Evolutionary conservation across 2,888 invertebrate genomes (phyloP).

Genomic region (Amphimallon solstitiale): DNA sequence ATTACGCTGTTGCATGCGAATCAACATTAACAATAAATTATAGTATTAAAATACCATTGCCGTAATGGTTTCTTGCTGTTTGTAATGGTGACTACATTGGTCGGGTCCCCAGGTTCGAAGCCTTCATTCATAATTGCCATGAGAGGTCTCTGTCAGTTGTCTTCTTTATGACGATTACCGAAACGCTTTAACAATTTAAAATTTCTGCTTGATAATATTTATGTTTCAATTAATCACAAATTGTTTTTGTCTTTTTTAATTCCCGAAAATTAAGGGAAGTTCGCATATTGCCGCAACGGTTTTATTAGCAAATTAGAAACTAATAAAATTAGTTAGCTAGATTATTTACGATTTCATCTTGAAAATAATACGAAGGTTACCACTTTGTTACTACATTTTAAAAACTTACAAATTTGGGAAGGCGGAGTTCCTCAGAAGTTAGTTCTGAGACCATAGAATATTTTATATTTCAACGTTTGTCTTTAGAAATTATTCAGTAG

Average conservation of each 20-base stretch:
- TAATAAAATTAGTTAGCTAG: too few relatives aligned
- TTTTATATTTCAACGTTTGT: too few relatives aligned
- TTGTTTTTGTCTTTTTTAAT: neutral
- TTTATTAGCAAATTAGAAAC: too few relatives aligned
- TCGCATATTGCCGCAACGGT: too few relatives aligned
- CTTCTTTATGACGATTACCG: conserved; percentile 39
- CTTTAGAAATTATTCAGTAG: too few relatives aligned
- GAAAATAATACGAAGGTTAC: too few relatives aligned
- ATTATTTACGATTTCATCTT: too few relatives aligned
- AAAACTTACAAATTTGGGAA: too few relatives aligned
- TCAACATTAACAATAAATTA: conserved; percentile 61
- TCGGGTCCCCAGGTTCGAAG: conserved; percentile 44
- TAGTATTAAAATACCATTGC: conserved; percentile 61
- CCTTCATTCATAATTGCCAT: conserved; percentile 57
- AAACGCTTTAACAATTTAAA: conserved; percentile 28
- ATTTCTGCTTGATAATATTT: conserved; percentile 24
- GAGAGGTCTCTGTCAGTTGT: conserved; percentile 43
- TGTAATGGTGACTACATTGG: conserved; percentile 51
- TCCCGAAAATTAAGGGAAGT: too few relatives aligned
- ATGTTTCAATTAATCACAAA: conserved; percentile 35
- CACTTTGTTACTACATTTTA: too few relatives aligned
- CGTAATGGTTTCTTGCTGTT: conserved; percentile 60
- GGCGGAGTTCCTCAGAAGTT: too few relatives aligned
- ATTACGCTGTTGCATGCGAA: conserved; percentile 57
- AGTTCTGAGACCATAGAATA: too few relatives aligned